Conservation (phyloP, 2,113 vertebrate species). For the Sorex araneus region DNA sequence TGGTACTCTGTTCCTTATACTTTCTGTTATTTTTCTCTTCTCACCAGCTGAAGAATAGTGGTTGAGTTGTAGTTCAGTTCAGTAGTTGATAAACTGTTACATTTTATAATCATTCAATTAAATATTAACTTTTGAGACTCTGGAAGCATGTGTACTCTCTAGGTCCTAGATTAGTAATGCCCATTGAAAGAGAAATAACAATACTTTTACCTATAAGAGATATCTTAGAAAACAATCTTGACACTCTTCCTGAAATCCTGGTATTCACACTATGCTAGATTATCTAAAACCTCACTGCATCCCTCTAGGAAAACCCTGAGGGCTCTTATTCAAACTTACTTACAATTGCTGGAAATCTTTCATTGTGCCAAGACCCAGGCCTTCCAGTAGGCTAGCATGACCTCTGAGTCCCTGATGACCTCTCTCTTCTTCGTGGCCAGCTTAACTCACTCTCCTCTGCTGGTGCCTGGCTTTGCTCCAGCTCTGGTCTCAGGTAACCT, state of each 20-base stretch:
- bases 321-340: background rate
- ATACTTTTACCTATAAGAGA: background rate
- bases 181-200: conserved; percentile 8
- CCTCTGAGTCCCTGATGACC: background rate
- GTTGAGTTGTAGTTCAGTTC: conserved; percentile 35
- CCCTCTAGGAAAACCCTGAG: background rate
- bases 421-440: conserved; percentile 35
- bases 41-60: background rate
- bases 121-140: conserved; percentile 8
- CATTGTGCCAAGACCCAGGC: background rate
- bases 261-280: background rate
- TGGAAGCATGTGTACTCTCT: conserved; percentile 25
- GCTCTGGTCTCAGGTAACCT: conserved; percentile 26
- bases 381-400: background rate
- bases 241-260: background rate
- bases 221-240: conserved; percentile 38
- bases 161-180: conserved; percentile 24
- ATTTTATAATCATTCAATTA: conserved; percentile 46
- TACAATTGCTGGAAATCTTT: conserved; percentile 48
- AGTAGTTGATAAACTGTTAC: background rate
- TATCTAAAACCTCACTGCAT: background rate
- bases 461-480: background rate
- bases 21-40: conserved; percentile 49
- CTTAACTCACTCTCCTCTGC: conserved; percentile 28
- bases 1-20: conserved; percentile 32